Percentiles rank a stretch among this genome's conserved stretches.
Conservation (phyloP, 2,113 vertebrate genomes). For the Lota lota region DNA sequence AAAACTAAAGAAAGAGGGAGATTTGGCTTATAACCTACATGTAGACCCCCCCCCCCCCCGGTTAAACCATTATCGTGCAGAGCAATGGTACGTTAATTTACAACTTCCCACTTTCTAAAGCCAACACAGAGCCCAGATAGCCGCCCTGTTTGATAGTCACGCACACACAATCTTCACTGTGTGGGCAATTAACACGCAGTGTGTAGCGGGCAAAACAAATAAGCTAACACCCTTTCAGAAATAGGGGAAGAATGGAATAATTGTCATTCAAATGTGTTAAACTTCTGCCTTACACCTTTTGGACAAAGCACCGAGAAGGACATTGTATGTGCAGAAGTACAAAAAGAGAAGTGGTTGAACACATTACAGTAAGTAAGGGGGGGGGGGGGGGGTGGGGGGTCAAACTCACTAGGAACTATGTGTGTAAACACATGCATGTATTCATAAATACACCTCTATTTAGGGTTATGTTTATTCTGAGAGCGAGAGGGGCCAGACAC, state of each 20-base stretch:
- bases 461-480: background rate
- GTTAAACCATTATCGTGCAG: slow-evolving; percentile 38
- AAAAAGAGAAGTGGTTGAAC: no score
- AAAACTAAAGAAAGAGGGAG: background rate
- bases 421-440: no score
- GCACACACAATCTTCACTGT: background rate
- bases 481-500: background rate
- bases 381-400: no score
- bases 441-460: background rate
- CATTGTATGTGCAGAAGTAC: slow-evolving; percentile 4
- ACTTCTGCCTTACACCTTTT: background rate
- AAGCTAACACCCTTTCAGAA: background rate
- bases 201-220: background rate
- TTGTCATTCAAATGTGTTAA: slow-evolving; percentile 9
- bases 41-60: background rate
- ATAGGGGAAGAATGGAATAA: slow-evolving; percentile 19
- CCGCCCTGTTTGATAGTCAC: background rate
- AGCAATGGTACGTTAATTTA: slow-evolving; percentile 8
- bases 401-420: no score
- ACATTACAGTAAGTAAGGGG: no score
- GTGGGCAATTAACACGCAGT: background rate
- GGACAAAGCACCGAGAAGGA: background rate
- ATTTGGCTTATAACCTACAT: no score
- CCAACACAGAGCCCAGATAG: slow-evolving; percentile 1
- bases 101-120: slow-evolving; percentile 17